Evolutionary conservation across 2,888 invertebrate species (phyloP), one percentile per base, ranked within the genome.

Genomic region (Brassicogethes aeneus): DNA sequence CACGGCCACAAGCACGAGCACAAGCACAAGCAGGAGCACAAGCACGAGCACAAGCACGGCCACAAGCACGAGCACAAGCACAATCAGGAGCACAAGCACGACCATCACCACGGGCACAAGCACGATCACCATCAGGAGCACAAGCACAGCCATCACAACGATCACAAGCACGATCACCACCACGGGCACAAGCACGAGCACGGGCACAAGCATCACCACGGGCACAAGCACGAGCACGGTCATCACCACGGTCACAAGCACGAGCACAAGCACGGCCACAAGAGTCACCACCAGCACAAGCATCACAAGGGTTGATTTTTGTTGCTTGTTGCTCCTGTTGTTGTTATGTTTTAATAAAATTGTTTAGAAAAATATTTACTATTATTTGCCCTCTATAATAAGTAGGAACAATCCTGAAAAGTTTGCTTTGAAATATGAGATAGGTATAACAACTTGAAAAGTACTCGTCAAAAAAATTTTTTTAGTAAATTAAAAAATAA

Each of bases 81-180:
- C 15, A 52, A 57, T 41, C 44, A 55, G 23, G 54, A 55, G 39
- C 45, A n/a, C 46, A 15, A 48, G 32, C 52, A 54, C 36, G 16
- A 51, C 12, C 59, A 59, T 15, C 43, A 53, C 5, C 54, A 55
- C 15, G 40, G 47, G 15, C 54, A 53, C 30, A 39, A 52, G 5
- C 51, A 52, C 16, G 43, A 50, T 5, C 54, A 54, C 31, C 42
- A 50, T 15, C 50, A 53, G 38, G 44, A 48, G 15, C 49, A 48
- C 17, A 43, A 52, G 34, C 52, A 52, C 29, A 42, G 38, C 17
- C 50, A 52, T 23, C 48, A 53, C 38, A 52, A 54, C 39, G 17
- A 45, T 15, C 51, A 51, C 37, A 34, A 43, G 15, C 39, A 41
- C 32, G 35, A 42, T 37, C 49, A 49, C 23, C 42, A 45, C 17